Conservation (phyloP, 2,113 vertebrate genomes). For the Lepus europaeus region DNA sequence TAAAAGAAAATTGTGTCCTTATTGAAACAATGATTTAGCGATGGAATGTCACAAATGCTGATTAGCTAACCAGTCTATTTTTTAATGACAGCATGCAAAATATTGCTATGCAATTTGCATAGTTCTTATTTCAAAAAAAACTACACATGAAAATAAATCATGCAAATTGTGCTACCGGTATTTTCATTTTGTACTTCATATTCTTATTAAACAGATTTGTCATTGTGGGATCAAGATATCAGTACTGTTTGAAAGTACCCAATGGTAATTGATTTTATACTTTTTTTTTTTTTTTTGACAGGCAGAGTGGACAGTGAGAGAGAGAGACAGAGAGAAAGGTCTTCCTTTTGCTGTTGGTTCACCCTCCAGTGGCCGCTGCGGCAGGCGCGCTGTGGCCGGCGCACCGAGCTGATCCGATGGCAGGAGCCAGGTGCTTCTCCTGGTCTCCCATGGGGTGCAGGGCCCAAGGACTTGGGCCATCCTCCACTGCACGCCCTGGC, state of each 20-base stretch:
- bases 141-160: neutral
- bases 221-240: neutral
- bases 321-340: too few relatives aligned
- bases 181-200: neutral
- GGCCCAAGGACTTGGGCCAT: too few relatives aligned
- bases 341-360: too few relatives aligned
- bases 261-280: slow-evolving; percentile 27
- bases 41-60: neutral
- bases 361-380: too few relatives aligned
- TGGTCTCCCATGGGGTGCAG: too few relatives aligned
- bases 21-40: slow-evolving; percentile 7
- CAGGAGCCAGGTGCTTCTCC: too few relatives aligned
- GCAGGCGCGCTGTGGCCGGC: too few relatives aligned
- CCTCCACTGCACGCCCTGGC: too few relatives aligned
- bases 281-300: too few relatives aligned
- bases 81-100: neutral
- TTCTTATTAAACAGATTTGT: slow-evolving; percentile 5
- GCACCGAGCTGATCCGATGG: too few relatives aligned
- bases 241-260: neutral
- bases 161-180: slow-evolving; percentile 13
- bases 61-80: neutral
- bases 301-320: too few relatives aligned
- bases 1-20: neutral
- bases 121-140: neutral
- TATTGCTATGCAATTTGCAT: neutral